Percentiles rank a stretch among this genome's conserved stretches.
These are phyloP conservation scores for Burhinus oedicnemus DNA, from an alignment of 2,113 vertebrate genomes.

Conservation along the genomic window DNA sequence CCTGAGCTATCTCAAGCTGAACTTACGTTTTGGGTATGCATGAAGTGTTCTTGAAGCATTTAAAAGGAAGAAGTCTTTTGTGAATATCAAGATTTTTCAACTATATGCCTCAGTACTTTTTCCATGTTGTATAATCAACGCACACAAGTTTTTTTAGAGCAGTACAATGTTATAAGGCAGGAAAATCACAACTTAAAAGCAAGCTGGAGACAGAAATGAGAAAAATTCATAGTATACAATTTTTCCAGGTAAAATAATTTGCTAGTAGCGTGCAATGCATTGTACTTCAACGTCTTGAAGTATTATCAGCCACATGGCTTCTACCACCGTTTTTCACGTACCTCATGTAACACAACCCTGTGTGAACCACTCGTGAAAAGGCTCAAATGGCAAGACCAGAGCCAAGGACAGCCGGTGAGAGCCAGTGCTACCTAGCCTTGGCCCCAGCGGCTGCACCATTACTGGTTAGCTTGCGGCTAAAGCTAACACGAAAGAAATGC, in stretches of 20 bases:
- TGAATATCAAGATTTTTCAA: not conserved
- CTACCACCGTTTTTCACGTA: not conserved
- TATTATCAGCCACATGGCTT: not conserved
- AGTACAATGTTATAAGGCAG: not conserved
- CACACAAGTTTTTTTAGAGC: not conserved
- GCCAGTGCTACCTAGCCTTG: not conserved
- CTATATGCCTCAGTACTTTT: not conserved
- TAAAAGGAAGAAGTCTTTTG: not conserved
- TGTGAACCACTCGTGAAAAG: not conserved
- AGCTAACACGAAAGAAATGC: not conserved
- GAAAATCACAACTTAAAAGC: not conserved
- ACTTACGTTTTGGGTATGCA: not conserved
- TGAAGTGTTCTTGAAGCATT: not conserved
- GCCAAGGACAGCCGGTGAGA: not conserved
- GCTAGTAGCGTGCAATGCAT: not conserved
- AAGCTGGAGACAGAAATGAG: not conserved
- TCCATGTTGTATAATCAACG: not conserved
- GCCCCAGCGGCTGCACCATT: not conserved
- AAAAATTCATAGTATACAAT: not conserved
- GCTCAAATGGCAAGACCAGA: not conserved
- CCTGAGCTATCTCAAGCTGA: not conserved
- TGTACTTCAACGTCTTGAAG: not conserved
- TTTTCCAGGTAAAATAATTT: not conserved
- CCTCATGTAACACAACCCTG: not conserved
- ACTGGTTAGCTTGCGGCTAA: not conserved